These are phyloP conservation scores for Oncorhynchus tshawytscha DNA, from an alignment of 2,113 vertebrate genomes.

Conservation along the genomic window DNA sequence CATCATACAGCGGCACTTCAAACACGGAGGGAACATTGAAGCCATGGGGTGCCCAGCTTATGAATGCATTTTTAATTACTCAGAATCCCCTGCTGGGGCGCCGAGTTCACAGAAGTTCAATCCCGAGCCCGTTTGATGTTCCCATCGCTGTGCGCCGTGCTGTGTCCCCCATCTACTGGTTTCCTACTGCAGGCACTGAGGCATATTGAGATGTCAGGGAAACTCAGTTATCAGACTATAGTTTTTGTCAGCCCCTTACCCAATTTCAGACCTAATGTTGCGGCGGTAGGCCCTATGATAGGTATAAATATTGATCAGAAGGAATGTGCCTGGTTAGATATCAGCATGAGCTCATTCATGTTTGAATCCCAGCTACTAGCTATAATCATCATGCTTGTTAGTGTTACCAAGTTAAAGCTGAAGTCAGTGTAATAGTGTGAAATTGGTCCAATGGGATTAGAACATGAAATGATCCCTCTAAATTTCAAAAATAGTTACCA, in stretches of 20 bases:
- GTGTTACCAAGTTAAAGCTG: neutral
- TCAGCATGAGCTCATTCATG: too few relatives aligned
- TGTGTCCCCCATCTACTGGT: neutral
- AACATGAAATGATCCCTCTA: neutral
- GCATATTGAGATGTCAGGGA: constrained; percentile 23
- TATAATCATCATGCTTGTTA: neutral
- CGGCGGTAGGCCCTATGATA: neutral
- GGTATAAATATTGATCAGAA: constrained; percentile 1
- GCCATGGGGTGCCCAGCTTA: constrained; percentile 19
- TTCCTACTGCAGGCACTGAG: constrained; percentile 10
- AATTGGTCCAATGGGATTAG: neutral
- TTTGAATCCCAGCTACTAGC: neutral
- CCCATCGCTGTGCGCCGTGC: neutral
- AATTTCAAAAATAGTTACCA: neutral
- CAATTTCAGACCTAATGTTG: neutral
- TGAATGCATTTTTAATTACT: constrained; percentile 50
- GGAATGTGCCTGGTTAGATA: neutral
- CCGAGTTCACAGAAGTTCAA: constrained; percentile 30
- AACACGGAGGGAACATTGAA: constrained; percentile 4
- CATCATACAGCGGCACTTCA: constrained; percentile 35
- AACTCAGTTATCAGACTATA: neutral
- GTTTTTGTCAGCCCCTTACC: neutral
- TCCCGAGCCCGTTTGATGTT: constrained; percentile 18
- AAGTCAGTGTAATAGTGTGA: neutral
- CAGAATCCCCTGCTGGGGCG: constrained; percentile 35